A percentile compares a stretch with the other conserved stretches of the same genome.
These are phyloP conservation scores for Muscicapa striata DNA, from an alignment of 2,797 vertebrate species.

Conservation along the genomic window DNA sequence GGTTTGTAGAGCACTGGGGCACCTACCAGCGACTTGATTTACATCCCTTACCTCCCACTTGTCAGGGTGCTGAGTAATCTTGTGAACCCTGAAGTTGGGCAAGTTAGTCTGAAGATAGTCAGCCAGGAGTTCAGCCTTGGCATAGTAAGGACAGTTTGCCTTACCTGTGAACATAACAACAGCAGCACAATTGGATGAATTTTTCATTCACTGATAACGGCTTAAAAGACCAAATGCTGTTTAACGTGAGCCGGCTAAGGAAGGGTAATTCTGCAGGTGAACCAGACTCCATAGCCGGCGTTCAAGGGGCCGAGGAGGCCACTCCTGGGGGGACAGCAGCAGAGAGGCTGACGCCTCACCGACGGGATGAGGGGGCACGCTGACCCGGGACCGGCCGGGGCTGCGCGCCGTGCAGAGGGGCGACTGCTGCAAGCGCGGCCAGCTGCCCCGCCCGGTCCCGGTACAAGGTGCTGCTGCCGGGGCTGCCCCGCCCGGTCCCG, in stretches of 20 bases:
- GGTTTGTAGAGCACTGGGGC: not conserved
- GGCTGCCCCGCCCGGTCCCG: not conserved
- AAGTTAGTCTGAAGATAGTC: slow-evolving; percentile 85
- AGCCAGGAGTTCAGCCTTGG: slow-evolving; percentile 89
- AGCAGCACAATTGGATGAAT: not conserved
- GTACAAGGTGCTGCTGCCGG: too few species aligned
- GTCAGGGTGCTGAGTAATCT: slow-evolving; percentile 85
- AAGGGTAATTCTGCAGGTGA: not conserved
- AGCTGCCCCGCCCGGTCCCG: too few species aligned
- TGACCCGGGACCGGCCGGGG: not conserved
- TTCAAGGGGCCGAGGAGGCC: not conserved
- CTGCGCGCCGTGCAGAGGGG: rapidly evolving
- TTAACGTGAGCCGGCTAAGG: not conserved
- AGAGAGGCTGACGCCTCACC: not conserved
- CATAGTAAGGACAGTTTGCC: slow-evolving; percentile 87
- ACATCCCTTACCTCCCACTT: slow-evolving; percentile 86
- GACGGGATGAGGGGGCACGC: rapidly evolving
- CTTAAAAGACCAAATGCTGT: not conserved
- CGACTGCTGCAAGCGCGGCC: not conserved
- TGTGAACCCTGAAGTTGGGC: slow-evolving; percentile 85
- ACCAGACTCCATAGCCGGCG: not conserved
- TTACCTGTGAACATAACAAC: slow-evolving; percentile 78
- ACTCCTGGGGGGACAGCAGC: rapidly evolving
- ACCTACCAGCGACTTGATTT: not conserved
- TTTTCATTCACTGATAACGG: not conserved